Evolutionary conservation across 2,113 vertebrate genomes (phyloP).

Genomic region (Sisor rabdophorus): DNA sequence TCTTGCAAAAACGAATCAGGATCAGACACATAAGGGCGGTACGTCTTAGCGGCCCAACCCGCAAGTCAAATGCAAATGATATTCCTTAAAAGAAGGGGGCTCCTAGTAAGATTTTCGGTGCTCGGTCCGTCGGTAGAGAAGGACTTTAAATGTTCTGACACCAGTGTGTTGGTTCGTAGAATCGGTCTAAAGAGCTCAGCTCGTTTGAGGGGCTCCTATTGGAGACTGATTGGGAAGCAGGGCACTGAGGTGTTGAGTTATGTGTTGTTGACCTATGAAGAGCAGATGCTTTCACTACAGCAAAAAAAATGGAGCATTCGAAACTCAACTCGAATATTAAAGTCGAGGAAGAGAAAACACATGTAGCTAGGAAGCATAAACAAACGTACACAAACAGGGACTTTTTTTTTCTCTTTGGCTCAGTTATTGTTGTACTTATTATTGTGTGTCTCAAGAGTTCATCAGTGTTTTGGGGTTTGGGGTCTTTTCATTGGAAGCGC

Average conservation of each 20-base stretch:
- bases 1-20: constrained; percentile 24
- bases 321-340: constrained; percentile 26
- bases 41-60: constrained; percentile 4
- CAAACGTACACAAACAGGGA: constrained; percentile 12
- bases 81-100: constrained; percentile 16
- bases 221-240: constrained; percentile 31
- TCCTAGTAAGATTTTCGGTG: not conserved
- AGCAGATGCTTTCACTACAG: constrained; percentile 21
- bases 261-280: not conserved
- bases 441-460: constrained; percentile 33
- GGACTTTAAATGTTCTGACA: constrained; percentile 45
- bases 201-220: constrained; percentile 35
- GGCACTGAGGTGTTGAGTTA: constrained; percentile 20
- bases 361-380: constrained; percentile 34
- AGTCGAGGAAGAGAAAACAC: constrained; percentile 25
- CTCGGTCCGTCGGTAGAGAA: constrained; percentile 20
- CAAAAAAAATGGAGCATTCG: constrained; percentile 31
- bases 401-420: constrained; percentile 15
- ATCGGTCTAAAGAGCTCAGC: constrained; percentile 27
- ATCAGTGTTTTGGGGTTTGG: not conserved
- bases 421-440: constrained; percentile 27
- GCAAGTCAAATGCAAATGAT: constrained; percentile 27
- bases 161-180: constrained; percentile 6
- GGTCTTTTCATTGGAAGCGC: constrained; percentile 35
- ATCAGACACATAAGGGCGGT: constrained; percentile 24